phyloP scores from a whole-genome alignment of 2,888 invertebrate genomes.

The Acanthosepion esculentum region DNA sequence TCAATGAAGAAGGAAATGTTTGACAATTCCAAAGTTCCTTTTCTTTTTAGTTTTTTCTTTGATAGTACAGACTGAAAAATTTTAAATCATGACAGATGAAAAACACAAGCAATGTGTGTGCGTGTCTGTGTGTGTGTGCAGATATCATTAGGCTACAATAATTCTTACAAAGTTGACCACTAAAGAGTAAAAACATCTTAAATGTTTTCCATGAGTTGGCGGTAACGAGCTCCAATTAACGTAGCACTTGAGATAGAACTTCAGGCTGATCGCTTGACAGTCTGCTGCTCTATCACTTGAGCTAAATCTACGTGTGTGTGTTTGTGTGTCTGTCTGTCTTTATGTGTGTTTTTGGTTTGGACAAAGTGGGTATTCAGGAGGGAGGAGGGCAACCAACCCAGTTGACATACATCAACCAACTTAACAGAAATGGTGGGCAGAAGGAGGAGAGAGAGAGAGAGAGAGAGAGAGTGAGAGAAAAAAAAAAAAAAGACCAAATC shows the following conservation, averaged over 20 bases:
- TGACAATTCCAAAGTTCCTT: background rate
- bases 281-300: background rate
- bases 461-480: background rate
- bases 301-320: background rate
- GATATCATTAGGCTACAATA: background rate
- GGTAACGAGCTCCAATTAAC: too few species aligned
- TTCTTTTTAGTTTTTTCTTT: background rate
- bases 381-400: background rate
- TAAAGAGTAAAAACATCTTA: background rate
- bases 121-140: background rate
- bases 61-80: constrained; percentile 7
- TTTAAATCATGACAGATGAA: background rate
- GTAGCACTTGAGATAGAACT: background rate
- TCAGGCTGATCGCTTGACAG: background rate
- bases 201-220: background rate
- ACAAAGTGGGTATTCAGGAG: background rate
- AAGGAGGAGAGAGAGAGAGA: background rate
- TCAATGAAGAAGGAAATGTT: constrained; percentile 33
- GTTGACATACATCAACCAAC: background rate
- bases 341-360: background rate
- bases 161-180: background rate
- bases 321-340: background rate
- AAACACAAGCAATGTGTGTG: too few species aligned
- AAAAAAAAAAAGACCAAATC: background rate
- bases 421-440: background rate